Base-by-base conservation (phyloP, 1,140 invertebrate species). In the Oscheius sp. region DNA sequence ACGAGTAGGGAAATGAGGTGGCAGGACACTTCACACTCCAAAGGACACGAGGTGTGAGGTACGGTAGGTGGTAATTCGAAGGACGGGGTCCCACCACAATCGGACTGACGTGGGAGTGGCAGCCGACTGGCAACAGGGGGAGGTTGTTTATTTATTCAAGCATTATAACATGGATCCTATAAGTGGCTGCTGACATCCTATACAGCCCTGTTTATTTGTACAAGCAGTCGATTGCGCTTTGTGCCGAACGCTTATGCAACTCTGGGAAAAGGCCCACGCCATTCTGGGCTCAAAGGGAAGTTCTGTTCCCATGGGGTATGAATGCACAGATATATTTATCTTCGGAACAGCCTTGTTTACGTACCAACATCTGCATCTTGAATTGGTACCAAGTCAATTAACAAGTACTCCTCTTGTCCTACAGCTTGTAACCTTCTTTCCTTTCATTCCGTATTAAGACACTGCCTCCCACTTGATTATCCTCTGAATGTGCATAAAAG, bases 131-230 rank as follows among this genome's bases (percentile, higher is more conserved):
- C n/a, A n/a, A n/a, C n/a, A n/a, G n/a, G n/a, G n/a, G n/a, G n/a
- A n/a, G n/a, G n/a, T 10, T 55, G 49, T 55, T 55, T 55, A 55
- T 55, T 55, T 55, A 55, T 55, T 55, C 49, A 55, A 55, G 49
- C 49, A 55, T 55, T 55, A 55, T 55, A 55, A 55, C 49, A 55
- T 55, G 49, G 49, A 23, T 23, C 7, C 49, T 55, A 55, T 55
- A 55, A 55, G 49, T 55, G 49, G 49, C 15, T 20, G 28, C 49
- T 55, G 49, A 55, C 49, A 55, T 55, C 49, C 49, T 55, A 55
- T 55, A 26, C n/a, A n/a, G n/a, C n/a, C 49, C 49, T 55, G 49
- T 55, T 55, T 55, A 55, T 55, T 55, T 55, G 49, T 15, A 55
- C 38, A 42, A 42, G 38, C 10, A n/a, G n/a, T n/a, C n/a, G n/a